Percentiles rank a stretch among this genome's conserved stretches.
Conservation (phyloP, 1,140 invertebrate genomes). For the Forficula auricularia region DNA sequence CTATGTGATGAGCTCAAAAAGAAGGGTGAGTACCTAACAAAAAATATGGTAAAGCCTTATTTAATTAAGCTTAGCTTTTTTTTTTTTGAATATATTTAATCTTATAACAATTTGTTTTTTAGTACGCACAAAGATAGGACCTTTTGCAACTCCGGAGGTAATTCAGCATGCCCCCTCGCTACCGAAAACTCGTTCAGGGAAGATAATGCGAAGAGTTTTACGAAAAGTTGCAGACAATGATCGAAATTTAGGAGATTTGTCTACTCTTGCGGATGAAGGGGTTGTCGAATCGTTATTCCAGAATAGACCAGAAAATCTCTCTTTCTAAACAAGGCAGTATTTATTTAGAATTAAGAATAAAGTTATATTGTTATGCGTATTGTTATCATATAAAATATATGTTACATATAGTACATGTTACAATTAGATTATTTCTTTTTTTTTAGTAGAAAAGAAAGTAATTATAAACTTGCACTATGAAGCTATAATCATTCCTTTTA, state of each 20-base stretch:
- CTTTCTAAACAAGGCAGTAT: slow-evolving; percentile 6
- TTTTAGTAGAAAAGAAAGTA: too few species aligned
- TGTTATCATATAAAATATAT: too few species aligned
- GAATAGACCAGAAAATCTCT: slow-evolving; percentile 31
- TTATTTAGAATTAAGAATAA: background rate
- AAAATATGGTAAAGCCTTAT: background rate
- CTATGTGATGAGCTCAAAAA: slow-evolving; percentile 59
- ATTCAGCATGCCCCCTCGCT: slow-evolving; percentile 81
- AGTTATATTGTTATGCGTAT: too few species aligned
- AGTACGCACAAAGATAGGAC: slow-evolving; percentile 83
- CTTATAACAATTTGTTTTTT: slow-evolving; percentile 18
- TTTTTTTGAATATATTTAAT: background rate
- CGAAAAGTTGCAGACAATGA: slow-evolving; percentile 83
- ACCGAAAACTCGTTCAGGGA: slow-evolving; percentile 94
- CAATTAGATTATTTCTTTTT: too few species aligned
- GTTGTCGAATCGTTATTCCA: slow-evolving; percentile 67
- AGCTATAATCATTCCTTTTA: too few species aligned
- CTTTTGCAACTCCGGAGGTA: slow-evolving; percentile 88
- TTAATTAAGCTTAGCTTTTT: background rate
- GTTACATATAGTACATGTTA: too few species aligned
- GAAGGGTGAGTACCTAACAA: slow-evolving; percentile 38
- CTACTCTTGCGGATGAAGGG: slow-evolving; percentile 74
- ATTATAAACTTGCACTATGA: too few species aligned
- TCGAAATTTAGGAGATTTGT: slow-evolving; percentile 75
- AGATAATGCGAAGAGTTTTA: slow-evolving; percentile 90